Evolutionary conservation across 2,888 invertebrate genomes (phyloP).

Genomic region (Laothoe populi): DNA sequence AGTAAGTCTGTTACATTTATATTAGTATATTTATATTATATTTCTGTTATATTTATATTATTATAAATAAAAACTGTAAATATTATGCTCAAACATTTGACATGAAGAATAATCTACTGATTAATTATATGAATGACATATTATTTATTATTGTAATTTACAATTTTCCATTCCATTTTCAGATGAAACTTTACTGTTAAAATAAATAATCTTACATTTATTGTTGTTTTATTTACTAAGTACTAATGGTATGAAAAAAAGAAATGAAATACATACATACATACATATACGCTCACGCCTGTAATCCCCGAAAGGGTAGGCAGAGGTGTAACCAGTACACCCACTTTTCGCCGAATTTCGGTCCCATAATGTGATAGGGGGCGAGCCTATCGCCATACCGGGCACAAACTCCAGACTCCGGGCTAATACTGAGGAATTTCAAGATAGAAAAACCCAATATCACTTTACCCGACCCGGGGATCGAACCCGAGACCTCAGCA

Average conservation of each 20-base stretch:
- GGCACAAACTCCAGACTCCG: too few relatives aligned
- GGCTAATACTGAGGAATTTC: too few relatives aligned
- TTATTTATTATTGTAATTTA: constrained; percentile 6
- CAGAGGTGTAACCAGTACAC: too few relatives aligned
- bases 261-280: not conserved
- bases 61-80: not conserved
- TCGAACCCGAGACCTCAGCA: too few relatives aligned
- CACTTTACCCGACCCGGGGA: too few relatives aligned
- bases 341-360: too few relatives aligned
- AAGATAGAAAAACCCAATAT: too few relatives aligned
- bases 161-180: constrained; percentile 18
- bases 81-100: constrained; percentile 5
- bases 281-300: too few relatives aligned
- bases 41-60: not conserved
- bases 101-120: not conserved
- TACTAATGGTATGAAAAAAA: not conserved
- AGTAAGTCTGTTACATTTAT: not conserved
- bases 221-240: not conserved
- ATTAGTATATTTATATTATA: not conserved
- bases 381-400: too few relatives aligned
- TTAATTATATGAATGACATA: not conserved
- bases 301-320: too few relatives aligned
- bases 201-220: constrained; percentile 15
- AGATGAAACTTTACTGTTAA: constrained; percentile 4
- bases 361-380: too few relatives aligned